Evolutionary conservation across 1,140 invertebrate species (phyloP), one percentile per base, ranked within the genome.

Genomic region (Bombus confusus): DNA sequence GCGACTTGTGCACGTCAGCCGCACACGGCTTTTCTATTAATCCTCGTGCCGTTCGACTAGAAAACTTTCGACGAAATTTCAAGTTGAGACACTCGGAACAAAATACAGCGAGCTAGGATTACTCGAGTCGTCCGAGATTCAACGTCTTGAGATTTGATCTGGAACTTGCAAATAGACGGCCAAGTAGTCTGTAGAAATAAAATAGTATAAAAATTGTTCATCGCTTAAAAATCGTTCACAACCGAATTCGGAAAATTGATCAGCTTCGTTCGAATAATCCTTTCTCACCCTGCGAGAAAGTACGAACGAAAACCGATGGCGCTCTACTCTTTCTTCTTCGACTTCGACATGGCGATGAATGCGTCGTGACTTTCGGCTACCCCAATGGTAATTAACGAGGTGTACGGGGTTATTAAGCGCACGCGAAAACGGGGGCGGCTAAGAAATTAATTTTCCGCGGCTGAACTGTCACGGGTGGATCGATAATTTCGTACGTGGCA

Each of bases 381-480:
- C 57, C n/a, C 47, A n/a, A 9, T 3, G 22, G 9, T 76, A 41
- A 83, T 83, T 83, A 69, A 77, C 73, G 62, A 76, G 72, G 72
- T 39, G 62, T 22, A 10, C 62, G 34, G 28, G 10, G 41, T 68
- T 64, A 69, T 83, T 77, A 77, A 66, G 72, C 25, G 41, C 73
- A 76, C 34, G 73, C 72, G 57, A 83, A 52, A 52, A 52, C 25
- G 37, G 59, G 39, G 37, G 31, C 31, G 62, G 43, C 39, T 39
- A 25, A 64, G 62, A 76, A 69, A 83, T 83, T 83, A 77, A 83
- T 83, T 83, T 69, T 25, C 41, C 25, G 2, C 0, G 64, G 81
- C 28, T 28, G 34, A 31, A 77, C 52, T 31, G 81, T 57, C 73
- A 41, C 31, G 13, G 12, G 2, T 28, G 10, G 43, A 81, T 81